Percentiles rank a stretch among this genome's conserved stretches.
Evolutionary conservation across 1,140 invertebrate genomes (phyloP).

Genomic region (Drosophila virilis): DNA sequence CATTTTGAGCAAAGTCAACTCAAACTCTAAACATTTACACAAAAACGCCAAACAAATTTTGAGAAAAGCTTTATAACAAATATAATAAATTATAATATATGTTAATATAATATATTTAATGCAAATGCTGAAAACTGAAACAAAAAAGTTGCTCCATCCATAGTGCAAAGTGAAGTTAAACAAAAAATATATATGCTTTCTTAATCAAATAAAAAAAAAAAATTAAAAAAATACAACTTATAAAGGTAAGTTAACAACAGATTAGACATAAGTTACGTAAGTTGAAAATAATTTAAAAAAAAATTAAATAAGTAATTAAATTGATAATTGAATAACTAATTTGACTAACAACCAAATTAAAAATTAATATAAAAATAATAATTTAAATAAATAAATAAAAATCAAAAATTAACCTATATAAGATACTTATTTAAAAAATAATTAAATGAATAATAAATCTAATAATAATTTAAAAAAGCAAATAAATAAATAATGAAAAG

Average conservation of each 20-base stretch:
- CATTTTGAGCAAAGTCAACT: slow-evolving; percentile 65
- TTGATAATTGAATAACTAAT: no score
- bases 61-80: slow-evolving; percentile 26
- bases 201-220: slow-evolving; percentile 6
- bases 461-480: no score
- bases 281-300: no score
- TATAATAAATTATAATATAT: slow-evolving; percentile 2
- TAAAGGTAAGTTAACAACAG: background rate
- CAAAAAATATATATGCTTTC: slow-evolving; percentile 20
- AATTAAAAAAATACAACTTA: slow-evolving; percentile 5
- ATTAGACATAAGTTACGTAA: no score
- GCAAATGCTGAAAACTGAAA: slow-evolving; percentile 29
- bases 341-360: no score
- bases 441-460: no score
- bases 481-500: no score
- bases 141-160: slow-evolving; percentile 66
- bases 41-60: slow-evolving; percentile 17
- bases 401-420: no score
- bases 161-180: slow-evolving; percentile 46
- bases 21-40: slow-evolving; percentile 10
- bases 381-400: no score
- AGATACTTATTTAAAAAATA: no score
- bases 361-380: no score
- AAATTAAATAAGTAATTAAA: no score
- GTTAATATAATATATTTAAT: background rate